Conservation (phyloP, 2,113 vertebrate genomes). For the Oncorhynchus tshawytscha region DNA sequence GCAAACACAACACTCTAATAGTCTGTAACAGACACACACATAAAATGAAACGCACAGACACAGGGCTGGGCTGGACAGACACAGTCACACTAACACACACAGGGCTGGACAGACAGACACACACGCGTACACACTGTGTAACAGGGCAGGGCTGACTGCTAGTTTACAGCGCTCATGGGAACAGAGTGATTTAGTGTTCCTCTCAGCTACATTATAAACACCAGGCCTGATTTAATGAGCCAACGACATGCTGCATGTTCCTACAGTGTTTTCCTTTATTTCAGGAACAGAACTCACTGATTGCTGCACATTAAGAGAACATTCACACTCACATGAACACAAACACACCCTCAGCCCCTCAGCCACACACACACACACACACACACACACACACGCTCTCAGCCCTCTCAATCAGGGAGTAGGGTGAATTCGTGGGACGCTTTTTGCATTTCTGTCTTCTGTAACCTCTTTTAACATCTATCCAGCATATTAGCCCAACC, state of each 20-base stretch:
- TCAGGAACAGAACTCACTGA: slow-evolving; percentile 60
- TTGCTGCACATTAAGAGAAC: slow-evolving; percentile 34
- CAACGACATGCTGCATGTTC: slow-evolving; percentile 68
- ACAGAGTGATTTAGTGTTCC: slow-evolving; percentile 72
- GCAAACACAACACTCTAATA: neutral
- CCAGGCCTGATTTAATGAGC: slow-evolving; percentile 66
- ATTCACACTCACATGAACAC: slow-evolving; percentile 14
- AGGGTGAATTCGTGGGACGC: no score
- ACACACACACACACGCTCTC: neutral
- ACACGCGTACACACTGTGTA: slow-evolving; percentile 1
- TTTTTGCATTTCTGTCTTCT: no score
- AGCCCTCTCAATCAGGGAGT: neutral
- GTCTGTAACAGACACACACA: no score
- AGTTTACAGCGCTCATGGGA: slow-evolving; percentile 51
- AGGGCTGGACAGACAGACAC: no score
- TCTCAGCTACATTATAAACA: slow-evolving; percentile 67
- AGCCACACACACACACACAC: slow-evolving; percentile 6
- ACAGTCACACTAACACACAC: no score
- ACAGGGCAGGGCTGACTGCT: slow-evolving; percentile 47
- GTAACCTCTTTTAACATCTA: no score
- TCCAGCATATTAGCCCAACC: no score
- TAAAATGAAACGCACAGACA: no score
- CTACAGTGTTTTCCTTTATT: slow-evolving; percentile 66
- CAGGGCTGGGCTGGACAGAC: no score
- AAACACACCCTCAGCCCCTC: neutral